Evolutionary conservation across 92 coral and sea anemone genomes (phyloP), one percentile per base, ranked within the genome.

Genomic region (Palythoa caribaeorum): DNA sequence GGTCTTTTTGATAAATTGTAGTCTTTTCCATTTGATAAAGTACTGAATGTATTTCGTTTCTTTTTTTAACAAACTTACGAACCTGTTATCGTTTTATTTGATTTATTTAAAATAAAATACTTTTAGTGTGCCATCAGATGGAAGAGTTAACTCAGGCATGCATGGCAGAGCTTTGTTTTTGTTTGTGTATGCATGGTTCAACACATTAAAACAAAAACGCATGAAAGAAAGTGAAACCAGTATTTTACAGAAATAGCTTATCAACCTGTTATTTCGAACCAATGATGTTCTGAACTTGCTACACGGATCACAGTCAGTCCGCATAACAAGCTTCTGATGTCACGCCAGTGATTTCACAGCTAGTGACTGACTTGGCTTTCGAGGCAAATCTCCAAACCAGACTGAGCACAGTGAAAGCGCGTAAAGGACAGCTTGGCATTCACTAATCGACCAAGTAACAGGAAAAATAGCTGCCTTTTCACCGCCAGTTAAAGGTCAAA

Each of bases 251-350:
- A 59, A 7, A 17, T 63, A 63, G 3, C n/a, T 63, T 7, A 63
- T 63, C 7, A 63, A 63, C 70, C 70, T 63, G 70, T 9, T 63
- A 28, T 28, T 28, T 28, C 0, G 28, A 28, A 28, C 28, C 28
- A 28, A 28, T 28, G 28, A 0, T 28, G 70, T 63, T 63, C n/a
- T 63, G 20, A 1, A n/a, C 21, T 63, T 19, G 70, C 71, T 19
- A 38, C 15, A 38, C 72, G 84, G 52, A 59, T 47, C 36, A 70
- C 76, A 53, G 70, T 17, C 20, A 63, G 19, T 63, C 48, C 74
- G 75, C 87, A 88, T 88, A 88, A 80, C 83, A 79, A 60, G 60
- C 63, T 51, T 69, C 69, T 88, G 90, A 88, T 85, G 87, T 88
- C 90, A 88, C 87, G 62, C 87, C 38, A 71, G 28, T 28, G 28